These are phyloP conservation scores for Yponomeuta cagnagella DNA, from an alignment of 2,888 invertebrate genomes.

Conservation along the genomic window DNA sequence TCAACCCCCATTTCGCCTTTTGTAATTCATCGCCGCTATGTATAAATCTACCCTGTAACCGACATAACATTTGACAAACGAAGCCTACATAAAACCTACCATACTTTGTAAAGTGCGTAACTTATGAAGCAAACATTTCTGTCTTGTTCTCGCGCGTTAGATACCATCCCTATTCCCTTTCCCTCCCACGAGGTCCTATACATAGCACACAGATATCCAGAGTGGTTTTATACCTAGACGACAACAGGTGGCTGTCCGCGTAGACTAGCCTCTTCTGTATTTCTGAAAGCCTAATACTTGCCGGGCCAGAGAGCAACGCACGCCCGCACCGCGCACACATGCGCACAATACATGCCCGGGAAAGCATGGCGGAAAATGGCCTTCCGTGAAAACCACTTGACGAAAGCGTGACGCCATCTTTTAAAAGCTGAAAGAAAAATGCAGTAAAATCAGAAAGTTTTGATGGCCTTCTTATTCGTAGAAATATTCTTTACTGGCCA, in stretches of 20 bases:
- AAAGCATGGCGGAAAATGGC: background rate
- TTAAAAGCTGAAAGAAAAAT: background rate
- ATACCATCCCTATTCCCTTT: background rate
- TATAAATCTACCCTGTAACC: too few relatives aligned
- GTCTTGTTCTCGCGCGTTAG: background rate
- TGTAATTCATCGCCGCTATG: too few relatives aligned
- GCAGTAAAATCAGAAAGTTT: too few relatives aligned
- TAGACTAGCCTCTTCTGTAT: slow-evolving; percentile 31
- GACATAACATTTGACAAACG: too few relatives aligned
- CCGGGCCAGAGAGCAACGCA: slow-evolving; percentile 66
- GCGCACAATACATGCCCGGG: slow-evolving; percentile 42
- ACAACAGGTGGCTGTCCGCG: slow-evolving; percentile 16
- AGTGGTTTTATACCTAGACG: background rate
- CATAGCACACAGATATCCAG: background rate
- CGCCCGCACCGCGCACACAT: slow-evolving; percentile 71
- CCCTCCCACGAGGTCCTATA: background rate
- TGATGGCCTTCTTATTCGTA: background rate
- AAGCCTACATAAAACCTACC: too few relatives aligned
- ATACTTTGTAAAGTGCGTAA: too few relatives aligned
- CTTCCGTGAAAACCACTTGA: background rate
- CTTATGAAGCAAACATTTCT: too few relatives aligned
- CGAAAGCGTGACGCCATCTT: background rate
- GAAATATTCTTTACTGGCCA: background rate
- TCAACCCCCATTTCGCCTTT: too few relatives aligned
- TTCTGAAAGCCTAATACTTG: slow-evolving; percentile 60